Conservation (phyloP, 2,113 vertebrate species). For the Carettochelys insculpta region DNA sequence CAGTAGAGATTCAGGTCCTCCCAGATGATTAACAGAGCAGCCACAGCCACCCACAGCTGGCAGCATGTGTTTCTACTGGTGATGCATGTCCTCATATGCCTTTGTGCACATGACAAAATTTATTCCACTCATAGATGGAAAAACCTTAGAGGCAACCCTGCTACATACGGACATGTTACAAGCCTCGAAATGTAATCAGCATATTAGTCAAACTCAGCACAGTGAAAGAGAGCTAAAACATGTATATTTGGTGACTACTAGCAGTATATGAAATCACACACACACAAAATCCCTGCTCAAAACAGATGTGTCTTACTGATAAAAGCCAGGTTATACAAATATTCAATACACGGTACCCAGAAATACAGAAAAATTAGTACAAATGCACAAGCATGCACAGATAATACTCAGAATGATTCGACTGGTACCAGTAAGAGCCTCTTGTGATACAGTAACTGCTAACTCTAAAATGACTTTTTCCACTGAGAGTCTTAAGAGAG, state of each 20-base stretch:
- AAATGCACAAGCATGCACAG: background rate
- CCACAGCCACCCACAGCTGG: too few species aligned
- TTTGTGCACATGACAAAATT: too few species aligned
- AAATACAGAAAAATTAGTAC: background rate
- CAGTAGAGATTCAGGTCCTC: too few species aligned
- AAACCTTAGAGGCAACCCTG: too few species aligned
- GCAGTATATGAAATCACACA: background rate
- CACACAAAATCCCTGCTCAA: background rate
- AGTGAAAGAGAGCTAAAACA: background rate
- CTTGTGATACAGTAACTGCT: conserved; percentile 32
- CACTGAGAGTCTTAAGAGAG: conserved; percentile 54
- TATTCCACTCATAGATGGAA: too few species aligned
- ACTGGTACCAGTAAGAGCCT: background rate
- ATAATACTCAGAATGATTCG: background rate
- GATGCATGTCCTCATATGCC: too few species aligned
- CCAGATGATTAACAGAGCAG: too few species aligned
- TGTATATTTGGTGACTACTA: background rate
- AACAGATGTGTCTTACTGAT: background rate
- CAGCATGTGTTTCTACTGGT: too few species aligned
- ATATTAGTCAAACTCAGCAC: background rate
- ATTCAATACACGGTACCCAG: background rate
- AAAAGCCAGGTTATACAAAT: background rate
- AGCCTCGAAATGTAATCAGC: background rate
- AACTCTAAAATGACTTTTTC: conserved; percentile 50
- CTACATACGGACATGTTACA: background rate